Base-by-base conservation (phyloP, 2,797 vertebrate species). In the Gastrophryne carolinensis region DNA sequence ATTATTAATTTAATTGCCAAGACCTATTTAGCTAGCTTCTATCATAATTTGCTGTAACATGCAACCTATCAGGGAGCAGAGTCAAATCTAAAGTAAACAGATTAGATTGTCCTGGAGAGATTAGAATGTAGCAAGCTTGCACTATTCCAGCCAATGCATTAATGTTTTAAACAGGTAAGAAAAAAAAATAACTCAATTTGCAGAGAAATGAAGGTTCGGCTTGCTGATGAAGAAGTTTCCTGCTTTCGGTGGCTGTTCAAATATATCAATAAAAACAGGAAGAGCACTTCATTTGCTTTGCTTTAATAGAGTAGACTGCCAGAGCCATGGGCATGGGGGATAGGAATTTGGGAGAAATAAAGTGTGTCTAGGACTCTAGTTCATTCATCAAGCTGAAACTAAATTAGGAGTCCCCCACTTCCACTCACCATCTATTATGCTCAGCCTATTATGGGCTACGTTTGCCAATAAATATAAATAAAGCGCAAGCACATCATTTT, bases 1-100 rank as follows among this genome's bases (percentile, higher is more conserved):
- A 97, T 96, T 98, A 98, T 98, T 97, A 97, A 99, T 96, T 93
- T 95, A 94, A 98, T 97, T 96, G 96, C 96, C 90, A 91, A 83
- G 93, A 92, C 91, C 93, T 94, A 95, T 97, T 96, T 97, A 92
- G 91, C 91, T 94, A 94, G 94, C 90, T 94, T 93, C 86, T 95
- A 93, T 94, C 92, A 91, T 87, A 93, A 92, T 94, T 95, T 94
- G 92, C 78, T 84, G 81, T 85, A 88, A 86, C 87, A 85, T 74
- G 81, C 83, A 88, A 82, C 75, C 79, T 84, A 86, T 87, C 82
- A 84, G 73, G 83, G 64, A 78, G 17, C 54, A 84, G 83, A 89
- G 87, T 87, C 81, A 87, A 87, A 88, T 88, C 85, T 82, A 87
- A 80, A 84, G 82, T 85, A 89, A 89, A 83, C 79, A 81, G 76